Base-by-base conservation (phyloP, 2,113 vertebrate species). In the Sigmodon hispidus region DNA sequence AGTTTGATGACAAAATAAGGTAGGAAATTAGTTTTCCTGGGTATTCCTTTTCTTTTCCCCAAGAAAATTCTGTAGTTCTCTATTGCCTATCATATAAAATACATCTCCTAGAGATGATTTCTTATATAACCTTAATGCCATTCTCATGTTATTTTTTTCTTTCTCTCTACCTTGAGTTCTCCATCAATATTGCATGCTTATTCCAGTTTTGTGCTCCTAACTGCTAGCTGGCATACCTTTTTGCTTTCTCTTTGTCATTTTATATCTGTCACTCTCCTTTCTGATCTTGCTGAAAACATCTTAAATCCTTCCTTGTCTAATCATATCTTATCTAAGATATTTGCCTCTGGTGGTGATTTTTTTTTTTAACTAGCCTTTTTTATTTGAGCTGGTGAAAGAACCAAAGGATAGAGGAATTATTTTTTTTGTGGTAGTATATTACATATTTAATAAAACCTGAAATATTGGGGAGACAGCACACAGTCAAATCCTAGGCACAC, bases 281-380 rank as follows among this genome's bases (percentile, higher is more conserved):
- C 81, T 61, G 48, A 85, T 72, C 70, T 90, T 80, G 36, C 52
- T 96, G 81, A 95, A 89, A 96, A 93, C 40, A 87, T 85, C 81
- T 87, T 93, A 90, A 85, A 76, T 79, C 36, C 43, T 70, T 83
- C 21, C 29, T 72, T 93, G 34, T 93, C 79, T 73, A 73, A 79
- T 83, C 73, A 70, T 57, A 84, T 70, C 29, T 55, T 69, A 84
- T 93, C 29, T 92, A 90, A 88, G 79, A 77, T n/a, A 83, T 85
- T 92, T 83, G 73, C 29, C 6, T 93, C 83, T 40, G 69, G n/a
- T 65, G 73, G 26, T 94, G 79, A 21, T 70, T 90, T 29, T 90
- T 55, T 52, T 92, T 75, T 93, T 91, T 24, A 36, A 57, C 76
- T 91, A 55, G 7, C 55, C 45, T 88, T 91, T 16, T 31, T 79